Percentiles rank a stretch among this genome's conserved stretches.
Conservation (phyloP, 2,113 vertebrate genomes). For the Thamnaconus septentrionalis region DNA sequence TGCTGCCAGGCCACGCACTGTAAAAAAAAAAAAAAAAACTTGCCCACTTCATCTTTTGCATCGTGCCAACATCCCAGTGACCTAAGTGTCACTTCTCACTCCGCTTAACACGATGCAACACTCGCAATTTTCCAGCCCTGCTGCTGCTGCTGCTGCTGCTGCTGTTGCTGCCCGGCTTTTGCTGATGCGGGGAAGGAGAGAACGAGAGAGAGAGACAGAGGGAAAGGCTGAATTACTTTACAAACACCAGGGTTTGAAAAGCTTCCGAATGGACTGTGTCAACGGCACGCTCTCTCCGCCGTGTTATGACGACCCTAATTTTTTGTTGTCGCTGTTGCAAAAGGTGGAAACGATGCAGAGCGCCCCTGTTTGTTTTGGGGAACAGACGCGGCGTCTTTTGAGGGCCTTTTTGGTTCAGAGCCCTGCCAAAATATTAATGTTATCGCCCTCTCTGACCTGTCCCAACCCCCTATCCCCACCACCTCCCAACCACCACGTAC, state of each 20-base stretch:
- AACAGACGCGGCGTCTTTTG: not conserved
- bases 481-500: not conserved
- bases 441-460: slow-evolving; percentile 3
- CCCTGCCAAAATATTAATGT: slow-evolving; percentile 41
- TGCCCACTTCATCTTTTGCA: slow-evolving; percentile 8
- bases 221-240: slow-evolving; percentile 11
- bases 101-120: slow-evolving; percentile 18
- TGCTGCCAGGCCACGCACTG: slow-evolving; percentile 15
- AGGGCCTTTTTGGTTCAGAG: slow-evolving; percentile 11
- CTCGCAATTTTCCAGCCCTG: slow-evolving; percentile 30
- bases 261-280: slow-evolving; percentile 23
- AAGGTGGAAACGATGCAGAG: slow-evolving; percentile 22
- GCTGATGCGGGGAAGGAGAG: too few relatives aligned
- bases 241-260: slow-evolving; percentile 41
- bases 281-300: not conserved
- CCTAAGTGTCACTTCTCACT: slow-evolving; percentile 30
- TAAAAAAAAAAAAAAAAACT: slow-evolving; percentile 4
- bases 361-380: slow-evolving; percentile 47
- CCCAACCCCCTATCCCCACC: slow-evolving; percentile 5
- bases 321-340: too few relatives aligned
- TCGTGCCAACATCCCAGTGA: slow-evolving; percentile 12
- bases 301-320: not conserved
- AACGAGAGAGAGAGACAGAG: too few relatives aligned
- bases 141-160: not conserved
- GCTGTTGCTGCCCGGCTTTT: not conserved